Evolutionary conservation across 2,113 vertebrate genomes (phyloP), one percentile per base, ranked within the genome.

Genomic region (Triplophysa dalaica): DNA sequence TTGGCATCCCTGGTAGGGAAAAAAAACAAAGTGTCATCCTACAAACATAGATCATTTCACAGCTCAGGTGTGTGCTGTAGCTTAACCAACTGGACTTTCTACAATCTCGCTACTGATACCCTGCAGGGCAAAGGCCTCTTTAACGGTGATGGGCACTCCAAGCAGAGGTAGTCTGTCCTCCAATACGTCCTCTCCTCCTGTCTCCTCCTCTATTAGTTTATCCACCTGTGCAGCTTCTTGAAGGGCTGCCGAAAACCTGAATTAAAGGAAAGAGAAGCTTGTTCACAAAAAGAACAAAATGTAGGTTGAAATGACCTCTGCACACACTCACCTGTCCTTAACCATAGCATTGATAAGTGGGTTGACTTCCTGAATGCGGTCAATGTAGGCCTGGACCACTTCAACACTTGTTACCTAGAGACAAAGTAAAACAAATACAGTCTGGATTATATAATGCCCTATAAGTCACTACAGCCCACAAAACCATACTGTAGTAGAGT

Each of bases 61-160:
- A 62, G 21, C 19, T 21, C 54, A 52, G 17, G 50, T 14, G 1
- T 52, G 50, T 10, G 10, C 54, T 10, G 21, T 3, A 21, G 54
- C 19, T 0, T 21, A n/a, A 58, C 8, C 17, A 21, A 56, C n/a
- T 21, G 19, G 54, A 17, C 50, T 52, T 52, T 52, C 14, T 54
- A 17, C 2, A 52, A 52, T 52, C 50, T 17, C 1, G 50, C 16
- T 17, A 54, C 50, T 17, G 16, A 54, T 54, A 97, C 96, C 96
- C 4, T 95, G 92, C 0, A 97, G 70, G 6, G 91, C 89, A 50
- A 93, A 95, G 50, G 94, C 92, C 90, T 95, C 95, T 87, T 98
- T 98, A 82, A 97, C 88, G 0, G 94, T 94, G 79, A 98, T 48
- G 3, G 96, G 96, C 13, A 98, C 94, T 1, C 96, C 95, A 9